Evolutionary conservation across 2,113 vertebrate species (phyloP).

Genomic region (Thamnophis sirtalis): DNA sequence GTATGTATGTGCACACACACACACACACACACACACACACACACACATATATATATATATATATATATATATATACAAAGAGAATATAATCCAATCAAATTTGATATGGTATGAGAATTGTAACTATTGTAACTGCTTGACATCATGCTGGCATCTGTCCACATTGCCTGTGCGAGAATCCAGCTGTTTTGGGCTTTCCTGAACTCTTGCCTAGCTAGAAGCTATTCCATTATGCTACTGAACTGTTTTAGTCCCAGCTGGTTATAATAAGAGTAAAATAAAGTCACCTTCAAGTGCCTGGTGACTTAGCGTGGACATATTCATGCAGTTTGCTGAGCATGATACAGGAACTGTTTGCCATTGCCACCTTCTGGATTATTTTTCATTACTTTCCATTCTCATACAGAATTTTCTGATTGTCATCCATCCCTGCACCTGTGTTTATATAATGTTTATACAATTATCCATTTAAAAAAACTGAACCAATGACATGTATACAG

Average conservation of each 20-base stretch:
- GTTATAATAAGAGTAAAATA: background rate
- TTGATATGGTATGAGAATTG: background rate
- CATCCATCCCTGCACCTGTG: background rate
- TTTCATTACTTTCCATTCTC: background rate
- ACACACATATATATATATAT: too few relatives aligned
- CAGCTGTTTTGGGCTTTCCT: background rate
- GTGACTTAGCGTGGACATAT: background rate
- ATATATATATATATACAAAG: background rate
- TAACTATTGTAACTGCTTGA: background rate
- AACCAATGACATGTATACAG: background rate
- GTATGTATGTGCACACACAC: too few relatives aligned
- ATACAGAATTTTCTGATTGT: background rate
- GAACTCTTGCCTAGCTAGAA: background rate
- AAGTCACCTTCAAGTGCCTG: background rate
- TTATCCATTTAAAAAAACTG: background rate
- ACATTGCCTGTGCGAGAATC: background rate
- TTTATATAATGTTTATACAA: background rate
- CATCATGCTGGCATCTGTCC: background rate
- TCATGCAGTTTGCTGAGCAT: background rate
- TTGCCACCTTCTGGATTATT: background rate
- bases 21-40: too few relatives aligned
- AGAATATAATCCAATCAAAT: background rate
- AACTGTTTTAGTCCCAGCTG: background rate
- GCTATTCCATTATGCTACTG: background rate
- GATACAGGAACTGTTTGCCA: background rate